A percentile compares a stretch with the other conserved stretches of the same genome.
Evolutionary conservation across 2,113 vertebrate genomes (phyloP).

Genomic region (Malurus elegans): DNA sequence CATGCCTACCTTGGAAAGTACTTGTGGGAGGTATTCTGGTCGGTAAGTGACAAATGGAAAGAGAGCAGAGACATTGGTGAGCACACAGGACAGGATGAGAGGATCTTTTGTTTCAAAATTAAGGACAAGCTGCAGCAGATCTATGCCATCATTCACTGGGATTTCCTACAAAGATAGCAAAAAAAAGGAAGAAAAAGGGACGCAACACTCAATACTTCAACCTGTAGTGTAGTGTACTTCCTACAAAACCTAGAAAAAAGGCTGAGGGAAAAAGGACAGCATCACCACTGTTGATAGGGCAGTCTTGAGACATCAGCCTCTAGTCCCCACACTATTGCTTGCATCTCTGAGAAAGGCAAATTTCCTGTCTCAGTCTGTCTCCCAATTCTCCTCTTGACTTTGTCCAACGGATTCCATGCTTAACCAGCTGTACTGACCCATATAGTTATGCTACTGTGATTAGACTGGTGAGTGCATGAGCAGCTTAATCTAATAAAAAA

Average conservation of each 20-base stretch:
- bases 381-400: background rate
- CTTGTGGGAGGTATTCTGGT: slow-evolving; percentile 82
- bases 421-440: background rate
- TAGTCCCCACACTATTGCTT: background rate
- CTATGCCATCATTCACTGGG: slow-evolving; percentile 85
- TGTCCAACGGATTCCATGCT: background rate
- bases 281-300: background rate
- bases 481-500: background rate
- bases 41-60: slow-evolving; percentile 88
- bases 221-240: background rate
- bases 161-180: slow-evolving; percentile 74
- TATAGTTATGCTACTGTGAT: background rate
- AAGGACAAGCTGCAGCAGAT: slow-evolving; percentile 87
- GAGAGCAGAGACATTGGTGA: slow-evolving; percentile 90
- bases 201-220: background rate
- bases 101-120: slow-evolving; percentile 91
- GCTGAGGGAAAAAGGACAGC: background rate
- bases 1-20: slow-evolving; percentile 86
- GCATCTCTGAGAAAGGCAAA: background rate
- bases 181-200: background rate
- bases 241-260: background rate
- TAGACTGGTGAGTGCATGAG: background rate
- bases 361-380: background rate
- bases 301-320: background rate
- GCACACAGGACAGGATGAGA: slow-evolving; percentile 91